These are phyloP conservation scores for Eilema caniola DNA, from an alignment of 2,888 invertebrate species.

Conservation along the genomic window DNA sequence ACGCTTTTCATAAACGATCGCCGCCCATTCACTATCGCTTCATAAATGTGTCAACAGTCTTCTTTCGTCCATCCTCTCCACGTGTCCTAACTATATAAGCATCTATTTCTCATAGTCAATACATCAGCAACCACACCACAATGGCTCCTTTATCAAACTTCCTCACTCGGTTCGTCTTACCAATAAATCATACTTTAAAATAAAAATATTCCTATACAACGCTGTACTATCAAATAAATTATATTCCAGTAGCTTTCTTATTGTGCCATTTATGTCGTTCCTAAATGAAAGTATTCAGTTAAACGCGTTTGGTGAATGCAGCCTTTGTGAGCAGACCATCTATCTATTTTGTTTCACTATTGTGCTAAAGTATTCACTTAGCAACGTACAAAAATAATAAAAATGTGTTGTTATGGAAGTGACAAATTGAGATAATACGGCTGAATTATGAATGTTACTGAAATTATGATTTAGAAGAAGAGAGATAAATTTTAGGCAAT, in stretches of 20 bases:
- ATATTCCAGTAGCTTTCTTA: constrained; percentile 23
- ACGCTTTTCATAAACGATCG: too few relatives aligned
- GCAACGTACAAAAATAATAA: constrained; percentile 37
- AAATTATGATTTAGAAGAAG: not conserved
- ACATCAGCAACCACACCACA: too few relatives aligned
- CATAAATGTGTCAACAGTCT: too few relatives aligned
- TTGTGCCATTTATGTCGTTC: constrained; percentile 34
- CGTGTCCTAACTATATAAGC: too few relatives aligned
- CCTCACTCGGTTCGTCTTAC: too few relatives aligned
- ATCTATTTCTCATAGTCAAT: too few relatives aligned
- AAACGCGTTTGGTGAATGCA: constrained; percentile 25
- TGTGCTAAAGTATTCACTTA: constrained; percentile 34
- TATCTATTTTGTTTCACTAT: constrained; percentile 41
- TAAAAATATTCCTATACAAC: not conserved
- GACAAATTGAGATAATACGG: not conserved
- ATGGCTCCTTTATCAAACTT: too few relatives aligned
- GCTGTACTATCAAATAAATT: not conserved
- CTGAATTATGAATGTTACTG: not conserved
- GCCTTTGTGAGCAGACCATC: constrained; percentile 33
- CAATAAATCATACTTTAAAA: not conserved
- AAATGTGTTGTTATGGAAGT: constrained; percentile 20
- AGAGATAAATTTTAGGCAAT: not conserved
- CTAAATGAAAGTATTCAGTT: constrained; percentile 41
- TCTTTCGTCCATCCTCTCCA: too few relatives aligned
- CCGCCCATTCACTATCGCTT: too few relatives aligned